Base-by-base conservation (phyloP, 2,888 invertebrate species). In the Entomobrya multifasciata region DNA sequence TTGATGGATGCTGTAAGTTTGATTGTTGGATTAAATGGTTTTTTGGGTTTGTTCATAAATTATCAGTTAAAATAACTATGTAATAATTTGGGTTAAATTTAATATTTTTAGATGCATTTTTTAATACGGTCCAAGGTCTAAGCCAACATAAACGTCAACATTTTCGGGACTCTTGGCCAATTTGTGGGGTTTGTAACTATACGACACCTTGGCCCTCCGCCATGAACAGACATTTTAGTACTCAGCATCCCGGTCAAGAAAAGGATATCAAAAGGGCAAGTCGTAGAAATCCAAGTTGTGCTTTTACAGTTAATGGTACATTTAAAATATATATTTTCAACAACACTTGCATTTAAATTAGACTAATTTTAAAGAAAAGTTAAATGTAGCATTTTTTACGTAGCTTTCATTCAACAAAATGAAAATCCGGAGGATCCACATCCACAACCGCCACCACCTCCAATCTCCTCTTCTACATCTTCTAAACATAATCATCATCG, bases 81-180 rank as follows among this genome's bases (percentile, higher is more conserved):
- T n/a, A n/a, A n/a, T 52, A 52, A 52, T 52, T 52, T 6, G n/a
- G 3, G 10, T 3, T 52, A n/a, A 3, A 52, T 52, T 52, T 6
- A 10, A 52, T 55, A 13, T 55, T 55, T 55, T 11, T 25, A 70
- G 70, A 70, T n/a, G 70, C 70, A 1, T 70, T 70, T 20, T 70
- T 70, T 41, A 70, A 70, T 15, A 70, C 70, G 1, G 70, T 70
- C 44, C 70, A 70, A 47, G 70, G 70, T 44, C 47, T 70, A 5
- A 70, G 70, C 41, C 70, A 70, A 15, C 70, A 70, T 15, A 70
- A 70, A 44, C 70, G 70, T 13, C 70, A 70, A n/a, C 70, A 70
- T 20, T 70, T 70, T 47, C 70, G 70, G 8, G 70, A 70, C 70
- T 70, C 70, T 10, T 70, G 70, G 70, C 70, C 70, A 17, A 47